Evolutionary conservation across 2,888 invertebrate genomes (phyloP), one percentile per base, ranked within the genome.

Genomic region (Cephus rjabovi): DNA sequence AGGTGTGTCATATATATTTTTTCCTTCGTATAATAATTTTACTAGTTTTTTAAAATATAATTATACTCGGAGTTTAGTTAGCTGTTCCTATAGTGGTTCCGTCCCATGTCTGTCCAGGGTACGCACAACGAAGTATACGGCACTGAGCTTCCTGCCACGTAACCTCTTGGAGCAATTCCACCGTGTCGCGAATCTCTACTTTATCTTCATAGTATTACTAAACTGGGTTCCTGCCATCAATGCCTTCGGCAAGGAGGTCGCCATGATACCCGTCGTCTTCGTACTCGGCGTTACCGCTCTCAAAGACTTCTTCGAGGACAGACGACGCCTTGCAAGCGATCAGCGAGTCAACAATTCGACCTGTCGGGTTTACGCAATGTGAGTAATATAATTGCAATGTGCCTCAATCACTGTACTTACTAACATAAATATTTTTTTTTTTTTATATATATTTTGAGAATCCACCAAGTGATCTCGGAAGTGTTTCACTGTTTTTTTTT

Each of bases 111-210:
- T 71, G 81, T 85, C 37, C 80, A 95, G 96, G 92, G 96, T 98
- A 89, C 95, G 97, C 91, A 98, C 98, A 92, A 98, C 98, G 77
- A 98, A 99, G 93, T 99, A 99, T 92, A 98, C 98, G 34, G 90
- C 97, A 80, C 93, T 98, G 84, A 98, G 97, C 86, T 99, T 99
- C 93, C 93, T 99, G 89, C 98, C 99, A 79, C 97, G 98, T 92
- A 99, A 99, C 93, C 93, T 99, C 81, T 95, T 98, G 92, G 98
- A 99, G 93, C 99, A 99, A 93, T 98, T 99, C 92, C 98, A 98
- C 92, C 95, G 99, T 81, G 97, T 98, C 90, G 99, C 99, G 82
- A 99, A 99, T 94, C 94, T 99, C 89, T 99, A 99, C 93, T 99
- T 99, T 93, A 96, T 99, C 90, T 97, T 98, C 91, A 98, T 99